These are phyloP conservation scores for Recurvirostra avosetta DNA, from an alignment of 2,113 vertebrate species.

Conservation along the genomic window DNA sequence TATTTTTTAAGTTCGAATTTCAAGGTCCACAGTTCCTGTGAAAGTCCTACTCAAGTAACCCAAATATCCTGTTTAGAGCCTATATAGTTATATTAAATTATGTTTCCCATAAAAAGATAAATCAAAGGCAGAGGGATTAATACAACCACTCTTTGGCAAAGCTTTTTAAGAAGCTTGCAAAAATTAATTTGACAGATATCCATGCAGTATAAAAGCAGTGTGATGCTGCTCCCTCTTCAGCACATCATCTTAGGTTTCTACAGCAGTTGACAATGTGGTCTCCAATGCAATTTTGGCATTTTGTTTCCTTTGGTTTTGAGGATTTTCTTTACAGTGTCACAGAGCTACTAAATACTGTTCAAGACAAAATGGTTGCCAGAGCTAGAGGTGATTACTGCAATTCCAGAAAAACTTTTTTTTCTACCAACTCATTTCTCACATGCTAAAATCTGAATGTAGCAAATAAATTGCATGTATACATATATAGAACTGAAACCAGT, in stretches of 20 bases:
- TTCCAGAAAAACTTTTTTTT: background rate
- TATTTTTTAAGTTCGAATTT: background rate
- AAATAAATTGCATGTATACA: background rate
- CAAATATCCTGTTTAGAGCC: background rate
- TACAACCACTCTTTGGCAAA: background rate
- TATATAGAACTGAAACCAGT: background rate
- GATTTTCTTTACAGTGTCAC: background rate
- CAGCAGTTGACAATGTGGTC: background rate
- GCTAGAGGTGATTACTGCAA: background rate
- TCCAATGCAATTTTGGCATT: background rate
- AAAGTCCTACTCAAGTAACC: background rate
- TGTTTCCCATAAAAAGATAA: background rate
- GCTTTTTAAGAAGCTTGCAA: background rate
- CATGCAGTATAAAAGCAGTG: background rate
- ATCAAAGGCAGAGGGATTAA: background rate
- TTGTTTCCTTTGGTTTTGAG: background rate
- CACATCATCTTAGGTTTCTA: background rate
- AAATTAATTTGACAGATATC: background rate
- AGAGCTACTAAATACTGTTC: background rate
- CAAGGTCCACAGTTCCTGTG: background rate
- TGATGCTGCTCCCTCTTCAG: background rate
- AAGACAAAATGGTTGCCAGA: background rate
- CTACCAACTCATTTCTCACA: background rate
- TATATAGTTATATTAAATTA: background rate
- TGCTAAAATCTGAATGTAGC: background rate